These are phyloP conservation scores for Caerostris darwini DNA, from an alignment of 1,140 invertebrate species.

Conservation along the genomic window DNA sequence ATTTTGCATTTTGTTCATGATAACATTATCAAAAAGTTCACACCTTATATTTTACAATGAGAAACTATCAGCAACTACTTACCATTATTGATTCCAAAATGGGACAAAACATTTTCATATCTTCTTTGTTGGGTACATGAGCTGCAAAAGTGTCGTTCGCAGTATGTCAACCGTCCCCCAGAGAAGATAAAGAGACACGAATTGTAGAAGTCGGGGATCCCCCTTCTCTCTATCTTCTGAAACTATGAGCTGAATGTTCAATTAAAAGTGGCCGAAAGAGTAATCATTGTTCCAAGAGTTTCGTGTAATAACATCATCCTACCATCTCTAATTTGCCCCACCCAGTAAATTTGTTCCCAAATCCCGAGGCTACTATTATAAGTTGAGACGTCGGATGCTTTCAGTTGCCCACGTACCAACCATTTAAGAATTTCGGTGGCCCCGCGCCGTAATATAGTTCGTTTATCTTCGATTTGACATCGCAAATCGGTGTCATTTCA, in stretches of 20 bases:
- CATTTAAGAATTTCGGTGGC: conserved; percentile 41
- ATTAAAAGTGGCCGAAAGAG: conserved; percentile 66
- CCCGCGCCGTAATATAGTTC: neutral
- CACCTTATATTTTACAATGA: too few species aligned
- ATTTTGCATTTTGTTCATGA: too few species aligned
- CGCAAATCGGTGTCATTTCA: conserved; percentile 36
- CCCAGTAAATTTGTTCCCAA: conserved; percentile 63
- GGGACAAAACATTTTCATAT: too few species aligned
- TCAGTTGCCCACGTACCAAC: conserved; percentile 37
- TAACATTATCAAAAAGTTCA: too few species aligned
- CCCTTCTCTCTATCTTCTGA: neutral
- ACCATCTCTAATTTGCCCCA: conserved; percentile 59
- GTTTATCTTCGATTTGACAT: conserved; percentile 5
- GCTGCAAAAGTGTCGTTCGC: neutral
- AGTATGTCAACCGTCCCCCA: conserved; percentile 3
- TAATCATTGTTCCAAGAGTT: conserved; percentile 42
- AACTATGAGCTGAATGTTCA: conserved; percentile 41
- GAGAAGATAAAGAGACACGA: conserved; percentile 44
- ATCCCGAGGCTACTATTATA: conserved; percentile 61
- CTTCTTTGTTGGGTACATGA: neutral
- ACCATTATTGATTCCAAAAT: too few species aligned
- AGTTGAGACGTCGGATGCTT: neutral
- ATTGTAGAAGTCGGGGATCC: neutral
- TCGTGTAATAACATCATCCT: conserved; percentile 71
- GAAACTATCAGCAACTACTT: too few species aligned